Conservation (phyloP, 1,140 invertebrate genomes). For the Aradophagus sp. region DNA sequence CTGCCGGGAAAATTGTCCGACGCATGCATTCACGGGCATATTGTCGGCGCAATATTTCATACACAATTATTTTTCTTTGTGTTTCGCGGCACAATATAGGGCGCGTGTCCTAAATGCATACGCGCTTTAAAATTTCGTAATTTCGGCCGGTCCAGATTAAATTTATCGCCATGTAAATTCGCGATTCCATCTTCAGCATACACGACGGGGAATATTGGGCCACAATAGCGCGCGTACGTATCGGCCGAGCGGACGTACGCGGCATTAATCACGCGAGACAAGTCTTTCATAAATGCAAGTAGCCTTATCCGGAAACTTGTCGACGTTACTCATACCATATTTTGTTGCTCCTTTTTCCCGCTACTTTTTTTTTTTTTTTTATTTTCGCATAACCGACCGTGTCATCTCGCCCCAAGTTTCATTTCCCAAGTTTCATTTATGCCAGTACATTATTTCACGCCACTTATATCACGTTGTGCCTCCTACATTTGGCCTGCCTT, state of each 20-base stretch:
- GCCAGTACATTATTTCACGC: slow-evolving; percentile 34
- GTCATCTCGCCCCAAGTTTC: slow-evolving; percentile 34
- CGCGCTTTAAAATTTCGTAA: slow-evolving; percentile 24
- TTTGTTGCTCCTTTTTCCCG: too few species aligned
- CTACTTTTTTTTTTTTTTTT: slow-evolving; percentile 15
- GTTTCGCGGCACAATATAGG: too few species aligned
- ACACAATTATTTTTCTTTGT: too few species aligned
- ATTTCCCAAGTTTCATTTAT: slow-evolving; percentile 24
- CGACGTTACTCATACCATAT: slow-evolving; percentile 30
- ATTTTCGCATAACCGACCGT: slow-evolving; percentile 25
- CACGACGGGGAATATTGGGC: slow-evolving; percentile 22
- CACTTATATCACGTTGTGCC: slow-evolving; percentile 6
- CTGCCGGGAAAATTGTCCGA: too few species aligned
- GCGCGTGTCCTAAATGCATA: slow-evolving; percentile 22
- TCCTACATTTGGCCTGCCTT: slow-evolving; percentile 12
- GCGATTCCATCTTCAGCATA: slow-evolving; percentile 31
- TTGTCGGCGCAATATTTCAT: too few species aligned
- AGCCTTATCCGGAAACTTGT: slow-evolving; percentile 41
- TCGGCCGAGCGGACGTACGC: slow-evolving; percentile 33
- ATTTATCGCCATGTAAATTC: slow-evolving; percentile 49
- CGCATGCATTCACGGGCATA: too few species aligned
- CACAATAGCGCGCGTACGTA: slow-evolving; percentile 29
- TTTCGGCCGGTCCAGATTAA: slow-evolving; percentile 12
- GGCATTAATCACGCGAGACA: slow-evolving; percentile 47
- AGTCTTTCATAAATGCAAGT: slow-evolving; percentile 55